Evolutionary conservation across 2,797 vertebrate genomes (phyloP), one percentile per base, ranked within the genome.

Genomic region (Acomys russatus): DNA sequence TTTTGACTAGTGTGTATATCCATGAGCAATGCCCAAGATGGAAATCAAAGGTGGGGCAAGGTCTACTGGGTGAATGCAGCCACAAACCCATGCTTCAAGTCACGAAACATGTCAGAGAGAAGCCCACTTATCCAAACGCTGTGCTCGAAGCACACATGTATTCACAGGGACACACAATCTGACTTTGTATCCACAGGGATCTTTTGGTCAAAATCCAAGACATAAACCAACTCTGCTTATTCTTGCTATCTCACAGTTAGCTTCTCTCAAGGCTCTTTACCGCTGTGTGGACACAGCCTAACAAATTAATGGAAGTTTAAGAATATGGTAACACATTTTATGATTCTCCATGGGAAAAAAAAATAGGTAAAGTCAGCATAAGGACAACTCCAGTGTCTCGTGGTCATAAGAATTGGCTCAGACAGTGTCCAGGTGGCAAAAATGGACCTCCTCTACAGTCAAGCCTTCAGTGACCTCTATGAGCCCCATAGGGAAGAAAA

Each of bases 221-320:
- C 35, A 68, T 79, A 94, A 96, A 63, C 38, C 85, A 92, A 88
- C 30, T 18, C 66, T 88, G 35, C 28, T 93, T 94, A 78, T 35
- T 92, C 44, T 92, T 86, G 63, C 70, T 73, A 59, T 4, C 54
- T n/a, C 54, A 79, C 35, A 89, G 61, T 66, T 85, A 80, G 11
- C 30, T 87, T 78, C 30, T 61, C 20, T 35, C 38, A 56, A 54
- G 64, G 18, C 90, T 79, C 74, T 84, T 94, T 87, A 88, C 9
- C 71, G 30, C 66, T 74, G 22, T 15, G 22, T 87, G 33, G 44
- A 54, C 87, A 49, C 9, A 49, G 68, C 38, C 61, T 88, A 89
- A 71, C 59, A 35, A 92, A 59, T 35, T 73, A 78, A 68, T 76
- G 85, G 78, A 79, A 79, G 30, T 28, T 63, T 68, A 30, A 71